phyloP scores from a whole-genome alignment of 1,140 invertebrate species.

The Drepana arcuata region DNA sequence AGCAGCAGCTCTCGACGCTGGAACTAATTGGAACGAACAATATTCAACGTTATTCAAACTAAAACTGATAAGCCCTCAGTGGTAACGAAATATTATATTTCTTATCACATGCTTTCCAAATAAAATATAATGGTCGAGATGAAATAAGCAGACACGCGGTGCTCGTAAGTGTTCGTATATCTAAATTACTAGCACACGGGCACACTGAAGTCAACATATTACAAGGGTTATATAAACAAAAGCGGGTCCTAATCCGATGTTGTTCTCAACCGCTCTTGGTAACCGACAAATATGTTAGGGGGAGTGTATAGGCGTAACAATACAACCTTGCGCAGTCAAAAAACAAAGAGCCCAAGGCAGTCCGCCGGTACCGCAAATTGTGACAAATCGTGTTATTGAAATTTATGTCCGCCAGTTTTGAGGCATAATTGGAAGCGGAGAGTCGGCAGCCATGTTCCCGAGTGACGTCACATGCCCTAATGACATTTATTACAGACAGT shows the following conservation, averaged over 20 bases:
- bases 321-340: constrained; percentile 23
- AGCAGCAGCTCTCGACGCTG: too few relatives aligned
- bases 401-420: constrained; percentile 57
- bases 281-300: background rate
- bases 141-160: too few relatives aligned
- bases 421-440: constrained; percentile 57
- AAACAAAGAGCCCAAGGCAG: constrained; percentile 25
- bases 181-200: too few relatives aligned
- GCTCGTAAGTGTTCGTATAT: too few relatives aligned
- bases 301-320: constrained; percentile 7
- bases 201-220: background rate
- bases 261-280: constrained; percentile 1
- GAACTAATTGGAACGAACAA: too few relatives aligned
- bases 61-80: too few relatives aligned
- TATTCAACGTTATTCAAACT: too few relatives aligned
- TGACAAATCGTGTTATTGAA: constrained; percentile 59
- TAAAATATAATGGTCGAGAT: too few relatives aligned
- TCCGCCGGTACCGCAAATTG: constrained; percentile 37
- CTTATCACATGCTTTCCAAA: too few relatives aligned
- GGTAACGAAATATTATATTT: too few relatives aligned
- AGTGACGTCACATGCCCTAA: constrained; percentile 54
- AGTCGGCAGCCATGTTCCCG: constrained; percentile 37
- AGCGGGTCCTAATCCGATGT: constrained; percentile 4
- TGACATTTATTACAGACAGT: constrained; percentile 57
- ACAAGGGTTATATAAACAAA: constrained; percentile 5